Percentiles rank a stretch among this genome's conserved stretches.
These are phyloP conservation scores for Otus sunia DNA, from an alignment of 2,113 vertebrate genomes.

Conservation along the genomic window DNA sequence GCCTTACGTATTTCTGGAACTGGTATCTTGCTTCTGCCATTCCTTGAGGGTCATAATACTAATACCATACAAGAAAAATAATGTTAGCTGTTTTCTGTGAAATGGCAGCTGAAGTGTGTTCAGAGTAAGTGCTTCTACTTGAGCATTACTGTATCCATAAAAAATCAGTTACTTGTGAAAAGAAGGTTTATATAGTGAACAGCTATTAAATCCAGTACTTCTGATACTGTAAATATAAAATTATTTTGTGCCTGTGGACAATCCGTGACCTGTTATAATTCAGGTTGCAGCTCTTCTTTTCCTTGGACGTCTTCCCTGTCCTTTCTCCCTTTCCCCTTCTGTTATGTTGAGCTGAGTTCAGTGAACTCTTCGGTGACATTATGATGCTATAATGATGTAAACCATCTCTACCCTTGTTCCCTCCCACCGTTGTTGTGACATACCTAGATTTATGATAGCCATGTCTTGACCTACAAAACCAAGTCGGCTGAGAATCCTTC, in stretches of 20 bases:
- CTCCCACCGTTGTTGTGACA: background rate
- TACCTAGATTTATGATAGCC: background rate
- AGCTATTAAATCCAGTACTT: background rate
- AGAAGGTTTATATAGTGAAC: background rate
- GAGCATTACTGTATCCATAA: background rate
- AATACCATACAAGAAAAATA: background rate
- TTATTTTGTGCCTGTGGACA: background rate
- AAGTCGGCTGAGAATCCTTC: background rate
- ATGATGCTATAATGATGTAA: background rate
- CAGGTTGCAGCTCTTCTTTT: background rate
- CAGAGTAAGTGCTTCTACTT: background rate
- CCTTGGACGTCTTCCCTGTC: background rate
- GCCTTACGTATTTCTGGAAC: background rate
- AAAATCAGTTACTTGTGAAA: background rate
- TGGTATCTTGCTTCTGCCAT: background rate
- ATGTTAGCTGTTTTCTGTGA: background rate
- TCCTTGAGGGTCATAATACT: background rate
- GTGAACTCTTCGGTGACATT: background rate
- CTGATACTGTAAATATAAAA: background rate
- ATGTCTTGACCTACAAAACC: background rate
- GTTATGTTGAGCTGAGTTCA: background rate
- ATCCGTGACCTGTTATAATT: background rate
- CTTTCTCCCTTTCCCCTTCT: background rate
- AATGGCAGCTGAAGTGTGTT: background rate
- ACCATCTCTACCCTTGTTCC: background rate